Percentiles rank a stretch among this genome's conserved stretches.
These are phyloP conservation scores for Cryptus armator DNA, from an alignment of 2,888 invertebrate species.

Conservation along the genomic window DNA sequence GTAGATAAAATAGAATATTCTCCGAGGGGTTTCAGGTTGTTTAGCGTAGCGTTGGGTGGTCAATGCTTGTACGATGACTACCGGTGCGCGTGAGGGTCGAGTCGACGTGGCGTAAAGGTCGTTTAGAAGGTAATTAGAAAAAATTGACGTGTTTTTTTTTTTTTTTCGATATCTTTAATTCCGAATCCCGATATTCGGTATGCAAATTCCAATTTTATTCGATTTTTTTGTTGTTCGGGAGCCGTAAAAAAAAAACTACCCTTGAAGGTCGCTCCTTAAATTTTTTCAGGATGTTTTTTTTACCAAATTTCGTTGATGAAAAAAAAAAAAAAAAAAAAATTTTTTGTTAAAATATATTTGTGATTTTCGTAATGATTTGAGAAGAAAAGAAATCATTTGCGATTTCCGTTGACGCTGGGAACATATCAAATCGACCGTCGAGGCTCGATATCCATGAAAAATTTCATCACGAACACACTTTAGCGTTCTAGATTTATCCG, in stretches of 20 bases:
- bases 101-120: neutral
- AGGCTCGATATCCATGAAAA: neutral
- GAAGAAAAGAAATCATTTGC: neutral
- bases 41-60: neutral
- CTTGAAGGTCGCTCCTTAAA: too few species aligned
- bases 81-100: neutral
- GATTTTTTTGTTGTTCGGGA: too few species aligned
- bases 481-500: neutral
- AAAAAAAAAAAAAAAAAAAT: too few species aligned
- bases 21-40: slow-evolving; percentile 1
- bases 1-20: slow-evolving; percentile 7
- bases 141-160: neutral
- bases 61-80: neutral
- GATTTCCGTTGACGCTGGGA: neutral
- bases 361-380: too few species aligned
- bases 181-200: too few species aligned
- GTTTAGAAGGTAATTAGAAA: neutral
- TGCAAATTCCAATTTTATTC: too few species aligned
- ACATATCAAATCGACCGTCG: neutral
- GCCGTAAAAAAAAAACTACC: too few species aligned
- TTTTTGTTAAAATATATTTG: too few species aligned
- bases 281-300: too few species aligned
- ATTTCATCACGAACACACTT: neutral
- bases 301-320: too few species aligned
- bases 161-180: neutral